These are phyloP conservation scores for Drosophila parthenogenetica DNA, from an alignment of 2,888 invertebrate genomes.

Conservation along the genomic window DNA sequence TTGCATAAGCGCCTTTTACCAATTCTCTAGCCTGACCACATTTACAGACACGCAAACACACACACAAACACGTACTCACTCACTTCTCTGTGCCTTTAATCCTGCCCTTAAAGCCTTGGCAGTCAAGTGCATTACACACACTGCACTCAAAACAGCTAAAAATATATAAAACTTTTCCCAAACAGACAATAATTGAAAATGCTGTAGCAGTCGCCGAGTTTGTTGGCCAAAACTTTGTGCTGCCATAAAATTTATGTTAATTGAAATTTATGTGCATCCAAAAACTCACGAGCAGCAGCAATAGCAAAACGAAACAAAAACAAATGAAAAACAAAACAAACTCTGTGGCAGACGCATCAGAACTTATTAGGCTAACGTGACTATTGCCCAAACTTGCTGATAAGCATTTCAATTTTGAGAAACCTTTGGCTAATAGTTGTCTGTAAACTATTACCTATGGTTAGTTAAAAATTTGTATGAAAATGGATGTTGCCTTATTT, in stretches of 20 bases:
- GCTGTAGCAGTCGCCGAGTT: constrained; percentile 39
- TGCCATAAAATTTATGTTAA: constrained; percentile 75
- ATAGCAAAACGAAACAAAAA: not conserved
- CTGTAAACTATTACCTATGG: not conserved
- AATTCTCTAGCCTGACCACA: constrained; percentile 36
- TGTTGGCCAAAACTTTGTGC: constrained; percentile 57
- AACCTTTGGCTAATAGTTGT: not conserved
- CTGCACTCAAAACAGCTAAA: constrained; percentile 32
- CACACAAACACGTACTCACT: constrained; percentile 19
- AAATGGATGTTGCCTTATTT: too few relatives aligned
- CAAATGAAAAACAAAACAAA: constrained; percentile 11
- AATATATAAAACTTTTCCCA: constrained; percentile 52
- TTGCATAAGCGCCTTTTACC: constrained; percentile 78
- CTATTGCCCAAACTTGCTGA: constrained; percentile 20
- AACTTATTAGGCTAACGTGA: constrained; percentile 40
- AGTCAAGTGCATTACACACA: constrained; percentile 65
- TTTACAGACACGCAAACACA: constrained; percentile 23
- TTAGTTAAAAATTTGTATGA: not conserved
- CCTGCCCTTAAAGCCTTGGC: constrained; percentile 31
- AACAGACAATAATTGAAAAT: constrained; percentile 75
- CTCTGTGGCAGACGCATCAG: constrained; percentile 45
- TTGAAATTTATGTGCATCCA: constrained; percentile 74
- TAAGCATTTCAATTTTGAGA: constrained; percentile 2
- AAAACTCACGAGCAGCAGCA: constrained; percentile 20
- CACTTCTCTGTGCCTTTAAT: constrained; percentile 45